Evolutionary conservation across 2,113 vertebrate species (phyloP).

Genomic region (Ibidorhyncha struthersii): DNA sequence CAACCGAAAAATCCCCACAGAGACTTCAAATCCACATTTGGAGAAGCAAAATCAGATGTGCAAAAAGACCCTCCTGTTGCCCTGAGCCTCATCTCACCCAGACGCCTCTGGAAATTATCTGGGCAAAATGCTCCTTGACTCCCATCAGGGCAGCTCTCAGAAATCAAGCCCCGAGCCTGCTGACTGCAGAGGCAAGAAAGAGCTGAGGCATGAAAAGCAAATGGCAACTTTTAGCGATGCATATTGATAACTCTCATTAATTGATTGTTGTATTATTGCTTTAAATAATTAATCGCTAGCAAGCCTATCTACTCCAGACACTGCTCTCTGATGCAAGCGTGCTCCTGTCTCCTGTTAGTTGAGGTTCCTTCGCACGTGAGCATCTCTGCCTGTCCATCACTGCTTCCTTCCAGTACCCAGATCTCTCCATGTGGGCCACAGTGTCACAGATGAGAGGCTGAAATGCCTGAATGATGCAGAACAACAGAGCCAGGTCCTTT

Average conservation of each 20-base stretch:
- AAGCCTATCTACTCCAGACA: not conserved
- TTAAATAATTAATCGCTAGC: not conserved
- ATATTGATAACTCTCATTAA: not conserved
- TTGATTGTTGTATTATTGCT: not conserved
- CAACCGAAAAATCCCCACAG: not conserved
- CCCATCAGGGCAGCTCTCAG: not conserved
- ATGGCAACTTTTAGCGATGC: accelerated
- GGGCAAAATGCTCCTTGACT: not conserved
- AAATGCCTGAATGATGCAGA: not conserved
- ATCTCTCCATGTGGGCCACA: not conserved
- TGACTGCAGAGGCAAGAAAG: not conserved
- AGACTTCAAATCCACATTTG: not conserved
- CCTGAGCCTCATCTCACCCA: not conserved
- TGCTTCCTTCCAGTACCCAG: not conserved
- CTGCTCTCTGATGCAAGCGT: not conserved
- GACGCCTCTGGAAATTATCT: not conserved
- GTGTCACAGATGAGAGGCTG: not conserved
- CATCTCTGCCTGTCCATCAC: not conserved
- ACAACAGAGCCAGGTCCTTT: not conserved
- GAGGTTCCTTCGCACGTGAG: not conserved
- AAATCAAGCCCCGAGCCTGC: not conserved
- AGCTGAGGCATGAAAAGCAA: not conserved
- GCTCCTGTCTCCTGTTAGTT: not conserved
- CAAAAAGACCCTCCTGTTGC: not conserved
- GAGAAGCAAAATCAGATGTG: not conserved